These are phyloP conservation scores for Zoanthus gigantus DNA, from an alignment of 92 coral and sea anemone species.

Conservation along the genomic window DNA sequence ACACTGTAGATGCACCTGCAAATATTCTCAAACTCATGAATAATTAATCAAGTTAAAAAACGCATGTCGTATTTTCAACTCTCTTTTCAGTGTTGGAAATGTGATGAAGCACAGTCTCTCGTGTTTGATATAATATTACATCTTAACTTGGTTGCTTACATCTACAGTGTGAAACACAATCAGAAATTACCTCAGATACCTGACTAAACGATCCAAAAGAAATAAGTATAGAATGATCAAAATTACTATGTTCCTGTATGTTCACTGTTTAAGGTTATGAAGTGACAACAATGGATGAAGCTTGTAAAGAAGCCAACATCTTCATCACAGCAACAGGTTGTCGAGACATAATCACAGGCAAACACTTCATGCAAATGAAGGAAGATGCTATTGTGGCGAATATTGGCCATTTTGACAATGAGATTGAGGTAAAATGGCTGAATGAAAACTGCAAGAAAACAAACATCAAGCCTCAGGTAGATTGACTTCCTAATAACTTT, in stretches of 20 bases:
- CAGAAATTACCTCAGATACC: too few relatives aligned
- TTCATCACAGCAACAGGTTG: constrained; percentile 98
- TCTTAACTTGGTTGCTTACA: too few relatives aligned
- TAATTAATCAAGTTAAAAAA: too few relatives aligned
- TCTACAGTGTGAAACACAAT: too few relatives aligned
- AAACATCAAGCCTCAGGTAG: constrained; percentile 94
- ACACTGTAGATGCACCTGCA: too few relatives aligned
- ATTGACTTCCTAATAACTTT: too few relatives aligned
- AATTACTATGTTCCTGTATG: neutral
- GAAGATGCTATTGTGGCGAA: constrained; percentile 97
- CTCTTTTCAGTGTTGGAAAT: too few relatives aligned
- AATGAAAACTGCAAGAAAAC: constrained; percentile 82
- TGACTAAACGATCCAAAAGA: neutral
- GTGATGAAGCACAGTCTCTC: too few relatives aligned
- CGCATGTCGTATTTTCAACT: too few relatives aligned
- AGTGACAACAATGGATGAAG: constrained; percentile 97
- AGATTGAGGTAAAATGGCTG: constrained; percentile 97
- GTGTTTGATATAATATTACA: too few relatives aligned
- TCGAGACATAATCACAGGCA: constrained; percentile 83
- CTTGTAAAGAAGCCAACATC: constrained; percentile 85
- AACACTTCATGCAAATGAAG: constrained; percentile 90
- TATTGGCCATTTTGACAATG: constrained; percentile 98
- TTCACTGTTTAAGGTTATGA: constrained; percentile 77
- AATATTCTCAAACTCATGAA: too few relatives aligned
- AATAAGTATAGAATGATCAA: neutral